Evolutionary conservation across 2,113 vertebrate species (phyloP).

Genomic region (Rana temporaria): DNA sequence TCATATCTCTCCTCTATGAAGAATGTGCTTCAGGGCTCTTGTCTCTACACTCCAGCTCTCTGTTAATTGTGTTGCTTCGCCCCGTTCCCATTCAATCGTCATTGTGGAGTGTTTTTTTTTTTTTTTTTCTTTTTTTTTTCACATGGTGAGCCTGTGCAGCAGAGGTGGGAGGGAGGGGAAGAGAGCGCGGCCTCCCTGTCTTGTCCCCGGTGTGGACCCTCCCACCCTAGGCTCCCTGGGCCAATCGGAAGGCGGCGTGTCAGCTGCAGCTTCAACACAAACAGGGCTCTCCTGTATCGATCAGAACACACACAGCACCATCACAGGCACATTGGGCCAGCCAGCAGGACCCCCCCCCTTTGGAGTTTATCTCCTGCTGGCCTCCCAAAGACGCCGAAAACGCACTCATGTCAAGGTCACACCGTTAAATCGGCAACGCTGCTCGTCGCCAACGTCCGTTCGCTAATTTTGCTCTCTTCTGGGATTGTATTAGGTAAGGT

Average conservation of each 20-base stretch:
- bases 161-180: too few species aligned
- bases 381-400: not conserved
- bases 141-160: too few species aligned
- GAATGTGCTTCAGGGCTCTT: too few species aligned
- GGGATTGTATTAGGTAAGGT: not conserved
- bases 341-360: not conserved
- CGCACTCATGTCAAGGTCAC: not conserved
- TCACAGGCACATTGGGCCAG: not conserved
- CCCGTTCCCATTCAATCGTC: too few species aligned
- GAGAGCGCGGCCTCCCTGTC: too few species aligned
- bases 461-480: not conserved
- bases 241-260: not conserved
- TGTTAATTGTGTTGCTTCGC: too few species aligned
- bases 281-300: not conserved
- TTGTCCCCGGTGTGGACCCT: not conserved
- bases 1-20: too few species aligned
- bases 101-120: too few species aligned
- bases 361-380: not conserved
- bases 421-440: not conserved
- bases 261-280: slow-evolving; percentile 5
- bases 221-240: not conserved
- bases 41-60: too few species aligned
- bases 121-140: too few species aligned
- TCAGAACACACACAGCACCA: not conserved
- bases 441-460: too few species aligned